Conservation (phyloP, 2,113 vertebrate species). For the Equus przewalskii region DNA sequence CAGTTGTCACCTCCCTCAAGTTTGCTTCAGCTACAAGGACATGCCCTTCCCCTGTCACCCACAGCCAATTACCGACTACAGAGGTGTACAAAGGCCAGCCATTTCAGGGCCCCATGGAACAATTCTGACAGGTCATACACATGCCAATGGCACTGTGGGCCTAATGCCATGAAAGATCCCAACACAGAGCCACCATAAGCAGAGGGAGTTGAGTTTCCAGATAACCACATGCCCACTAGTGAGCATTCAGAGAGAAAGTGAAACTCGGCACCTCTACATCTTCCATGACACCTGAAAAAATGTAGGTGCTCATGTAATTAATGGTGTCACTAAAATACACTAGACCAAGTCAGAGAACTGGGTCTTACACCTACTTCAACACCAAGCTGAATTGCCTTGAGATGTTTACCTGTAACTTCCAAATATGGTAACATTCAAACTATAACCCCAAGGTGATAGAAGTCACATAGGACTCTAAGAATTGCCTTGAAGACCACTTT, state of each 20-base stretch:
- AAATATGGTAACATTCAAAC: background rate
- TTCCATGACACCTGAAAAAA: background rate
- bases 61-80: background rate
- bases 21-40: background rate
- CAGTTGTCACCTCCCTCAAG: background rate
- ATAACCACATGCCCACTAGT: background rate
- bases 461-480: background rate
- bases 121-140: background rate
- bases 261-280: background rate
- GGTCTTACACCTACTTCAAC: background rate
- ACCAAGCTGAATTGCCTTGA: background rate
- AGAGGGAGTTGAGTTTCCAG: background rate
- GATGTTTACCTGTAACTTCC: background rate
- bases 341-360: background rate
- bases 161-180: background rate
- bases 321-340: background rate
- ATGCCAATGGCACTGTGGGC: too few species aligned
- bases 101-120: background rate
- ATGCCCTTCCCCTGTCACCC: background rate
- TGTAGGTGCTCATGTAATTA: background rate
- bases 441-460: background rate
- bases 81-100: background rate
- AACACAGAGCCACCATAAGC: background rate
- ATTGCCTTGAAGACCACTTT: background rate
- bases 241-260: background rate